Evolutionary conservation across 2,797 vertebrate species (phyloP), one percentile per base, ranked within the genome.

Genomic region (Paratrypauchen microcephalus): DNA sequence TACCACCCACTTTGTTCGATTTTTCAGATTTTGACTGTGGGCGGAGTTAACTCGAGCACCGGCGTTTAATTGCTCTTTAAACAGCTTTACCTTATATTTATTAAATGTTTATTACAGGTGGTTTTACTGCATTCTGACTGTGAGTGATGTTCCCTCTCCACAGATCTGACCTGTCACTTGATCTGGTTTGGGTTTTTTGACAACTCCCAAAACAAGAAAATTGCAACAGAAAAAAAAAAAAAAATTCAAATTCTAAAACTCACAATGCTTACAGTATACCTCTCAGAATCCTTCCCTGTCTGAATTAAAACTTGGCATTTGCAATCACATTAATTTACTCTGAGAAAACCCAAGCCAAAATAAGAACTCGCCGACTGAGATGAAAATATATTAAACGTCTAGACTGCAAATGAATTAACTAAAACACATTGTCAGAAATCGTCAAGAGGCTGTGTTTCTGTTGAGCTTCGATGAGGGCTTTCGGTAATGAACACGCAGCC

Each of bases 261-360:
- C 8, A 5, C 21, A 61, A 61, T 23, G 24, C n/a, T n/a, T n/a
- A n/a, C n/a, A n/a, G 15, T 39, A 36, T 32, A 61, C 8, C 59
- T 15, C n/a, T 13, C 32, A 16, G 15, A 24, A 47, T 64, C 41
- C 3, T 64, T 47, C 2, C 26, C 41, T 47, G 26, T 26, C 21
- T 9, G 23, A 26, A 64, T 48, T 16, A 64, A 61, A 19, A 28
- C 5, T 64, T 64, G 60, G 36, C 60, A 62, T 62, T 62, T 62
- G 60, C 36, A 23, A 23, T 62, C 9, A 13, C 36, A 24, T 23
- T 45, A 45, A 16, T 62, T 45, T 62, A 26, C 61, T 63, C 61
- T 5, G 3, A 48, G 41, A 28, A 47, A 24, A 47, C 11, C 62
- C 39, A 48, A 15, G 18, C 1, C 30, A 60, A 19, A 60, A 4